phyloP scores from a whole-genome alignment of 92 coral and sea anemone species.

The Nematostella vectensis region DNA sequence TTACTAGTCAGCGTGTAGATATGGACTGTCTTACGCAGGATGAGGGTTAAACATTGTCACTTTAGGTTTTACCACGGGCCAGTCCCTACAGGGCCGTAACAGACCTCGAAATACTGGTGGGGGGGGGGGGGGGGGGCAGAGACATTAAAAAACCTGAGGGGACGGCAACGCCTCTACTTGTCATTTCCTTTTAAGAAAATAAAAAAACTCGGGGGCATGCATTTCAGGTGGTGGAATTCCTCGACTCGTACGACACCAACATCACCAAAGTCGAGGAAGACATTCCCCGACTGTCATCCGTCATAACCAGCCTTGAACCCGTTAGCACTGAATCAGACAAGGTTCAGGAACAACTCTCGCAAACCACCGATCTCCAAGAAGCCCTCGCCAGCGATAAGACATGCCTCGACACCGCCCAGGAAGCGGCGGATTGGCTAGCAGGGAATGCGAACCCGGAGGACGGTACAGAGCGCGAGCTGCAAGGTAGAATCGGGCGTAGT shows the following conservation, averaged over 20 bases:
- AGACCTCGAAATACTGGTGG: no score
- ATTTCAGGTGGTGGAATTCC: conserved; percentile 41
- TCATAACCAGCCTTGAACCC: conserved; percentile 50
- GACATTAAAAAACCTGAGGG: no score
- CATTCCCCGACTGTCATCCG: conserved; percentile 55
- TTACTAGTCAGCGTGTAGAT: no score
- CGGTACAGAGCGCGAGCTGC: conserved; percentile 36
- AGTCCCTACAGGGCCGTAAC: no score
- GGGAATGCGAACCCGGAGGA: conserved; percentile 70
- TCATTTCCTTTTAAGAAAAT: no score
- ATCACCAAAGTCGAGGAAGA: conserved; percentile 56
- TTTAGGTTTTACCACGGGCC: no score
- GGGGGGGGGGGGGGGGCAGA: no score
- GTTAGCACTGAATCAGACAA: conserved; percentile 74
- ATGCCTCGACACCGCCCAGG: conserved; percentile 72
- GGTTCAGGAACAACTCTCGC: conserved; percentile 65
- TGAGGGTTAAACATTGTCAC: no score
- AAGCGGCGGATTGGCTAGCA: conserved; percentile 72
- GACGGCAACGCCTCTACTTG: no score
- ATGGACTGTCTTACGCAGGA: no score
- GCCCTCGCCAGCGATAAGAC: conserved; percentile 58
- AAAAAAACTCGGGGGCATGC: no score
- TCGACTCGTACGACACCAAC: conserved; percentile 46
- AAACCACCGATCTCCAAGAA: conserved; percentile 53
- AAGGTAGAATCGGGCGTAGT: conserved; percentile 31